A percentile compares a stretch with the other conserved stretches of the same genome.
Conservation (phyloP, 2,888 invertebrate species). For the Nycteola revayana region DNA sequence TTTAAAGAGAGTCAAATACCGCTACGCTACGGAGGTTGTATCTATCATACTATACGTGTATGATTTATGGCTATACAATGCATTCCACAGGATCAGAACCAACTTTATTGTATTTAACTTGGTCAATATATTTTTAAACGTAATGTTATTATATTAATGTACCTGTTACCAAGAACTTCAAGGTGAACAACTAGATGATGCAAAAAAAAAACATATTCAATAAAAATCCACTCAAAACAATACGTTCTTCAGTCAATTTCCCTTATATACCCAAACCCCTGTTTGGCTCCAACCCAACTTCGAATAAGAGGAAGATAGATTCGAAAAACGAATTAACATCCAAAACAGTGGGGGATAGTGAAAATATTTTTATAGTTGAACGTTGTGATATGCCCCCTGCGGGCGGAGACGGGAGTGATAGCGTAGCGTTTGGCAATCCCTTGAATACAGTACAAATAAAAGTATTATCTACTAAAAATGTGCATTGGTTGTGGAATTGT, state of each 20-base stretch:
- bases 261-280: constrained; percentile 15
- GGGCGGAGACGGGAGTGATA: constrained; percentile 41
- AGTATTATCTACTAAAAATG: constrained; percentile 46
- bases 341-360: constrained; percentile 34
- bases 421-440: constrained; percentile 58
- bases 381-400: constrained; percentile 38
- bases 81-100: too few species aligned
- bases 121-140: too few species aligned
- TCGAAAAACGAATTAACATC: constrained; percentile 46
- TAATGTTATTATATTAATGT: too few species aligned
- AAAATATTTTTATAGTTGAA: constrained; percentile 52
- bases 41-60: too few species aligned
- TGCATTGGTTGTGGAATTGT: constrained; percentile 36
- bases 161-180: too few species aligned
- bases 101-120: too few species aligned
- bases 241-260: constrained; percentile 14
- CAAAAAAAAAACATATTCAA: too few species aligned
- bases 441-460: constrained; percentile 53
- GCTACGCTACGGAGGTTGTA: too few species aligned
- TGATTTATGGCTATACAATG: too few species aligned
- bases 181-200: too few species aligned
- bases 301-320: constrained; percentile 45
- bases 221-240: too few species aligned
- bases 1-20: too few species aligned
- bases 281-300: constrained; percentile 45